Base-by-base conservation (phyloP, 1,140 invertebrate species). In the Contarinia nasturtii region DNA sequence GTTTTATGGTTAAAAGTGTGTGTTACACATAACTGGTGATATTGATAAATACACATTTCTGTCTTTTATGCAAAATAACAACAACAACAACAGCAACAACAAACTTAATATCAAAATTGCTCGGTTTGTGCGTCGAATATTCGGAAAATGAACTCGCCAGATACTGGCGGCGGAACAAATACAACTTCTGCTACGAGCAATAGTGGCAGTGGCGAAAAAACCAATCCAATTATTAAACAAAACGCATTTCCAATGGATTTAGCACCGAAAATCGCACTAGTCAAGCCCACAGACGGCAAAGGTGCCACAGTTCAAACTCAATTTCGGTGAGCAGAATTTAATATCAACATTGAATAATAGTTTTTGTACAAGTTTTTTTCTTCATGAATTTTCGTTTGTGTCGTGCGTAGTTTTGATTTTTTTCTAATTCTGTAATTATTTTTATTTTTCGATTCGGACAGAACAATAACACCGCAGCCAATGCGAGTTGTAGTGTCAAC, bases 221-320 rank as follows among this genome's bases (percentile, higher is more conserved):
- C 27, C 27, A 27, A 27, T 27, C 27, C 27, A 17, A 43, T 18
- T 21, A 38, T n/a, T 38, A 43, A 43, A 43, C 17, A n/a, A 12
- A 43, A 43, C 22, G 22, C 18, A 22, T 44, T 44, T 44, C 43
- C 20, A 44, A 44, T 44, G 43, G 43, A 44, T 22, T n/a, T 44
- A 19, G 21, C 43, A 14, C 22, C 43, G 27, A 44, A 44, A 44
- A 33, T 44, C 5, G 43, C 43, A 8, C 22, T 44, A 14, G 43
- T 44, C 12, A 44, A 44, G 17, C 43, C 43, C 21, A 33, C 21
- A 12, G 43, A 44, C 14, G 17, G 22, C 17, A 44, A 44, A 33
- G 22, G 21, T 12, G 20, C 43, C 14, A 44, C 43, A 2, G 22
- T 44, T 27, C 43, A 44, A 33, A 27, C 43, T 4, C 20, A 27